Conservation (phyloP, 2,113 vertebrate species). For the Nesospiza acunhae region DNA sequence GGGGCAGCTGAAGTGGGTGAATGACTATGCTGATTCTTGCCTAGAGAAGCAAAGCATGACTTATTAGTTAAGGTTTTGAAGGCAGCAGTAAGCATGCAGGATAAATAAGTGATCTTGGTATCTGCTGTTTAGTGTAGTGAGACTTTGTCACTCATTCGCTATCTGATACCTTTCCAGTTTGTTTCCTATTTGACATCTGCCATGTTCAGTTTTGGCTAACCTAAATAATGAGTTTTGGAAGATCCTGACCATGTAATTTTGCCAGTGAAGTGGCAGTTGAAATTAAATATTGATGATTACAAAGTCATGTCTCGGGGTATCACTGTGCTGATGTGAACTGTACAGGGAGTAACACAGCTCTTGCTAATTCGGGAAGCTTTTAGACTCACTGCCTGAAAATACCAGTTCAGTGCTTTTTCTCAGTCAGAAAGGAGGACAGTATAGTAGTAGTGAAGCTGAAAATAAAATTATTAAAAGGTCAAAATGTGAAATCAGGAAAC, state of each 20-base stretch:
- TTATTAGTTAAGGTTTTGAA: background rate
- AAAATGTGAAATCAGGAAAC: background rate
- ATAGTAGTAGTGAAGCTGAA: background rate
- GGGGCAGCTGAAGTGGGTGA: background rate
- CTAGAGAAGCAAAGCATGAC: background rate
- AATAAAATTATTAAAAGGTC: background rate
- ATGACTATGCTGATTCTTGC: background rate
- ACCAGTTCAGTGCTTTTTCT: background rate
- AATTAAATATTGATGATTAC: background rate
- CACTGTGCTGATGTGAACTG: background rate
- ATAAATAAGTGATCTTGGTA: background rate
- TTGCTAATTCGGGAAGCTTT: background rate
- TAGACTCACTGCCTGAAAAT: background rate
- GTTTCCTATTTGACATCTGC: background rate
- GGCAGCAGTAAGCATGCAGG: background rate
- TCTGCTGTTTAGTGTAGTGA: background rate
- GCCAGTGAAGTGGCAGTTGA: background rate
- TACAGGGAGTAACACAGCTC: background rate
- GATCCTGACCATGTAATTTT: background rate
- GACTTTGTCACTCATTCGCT: background rate
- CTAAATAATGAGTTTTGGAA: background rate
- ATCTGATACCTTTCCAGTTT: background rate
- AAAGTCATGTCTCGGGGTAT: background rate
- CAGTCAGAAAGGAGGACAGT: background rate
- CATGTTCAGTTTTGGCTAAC: background rate